phyloP scores from a whole-genome alignment of 2,113 vertebrate genomes.

The Platichthys flesus region DNA sequence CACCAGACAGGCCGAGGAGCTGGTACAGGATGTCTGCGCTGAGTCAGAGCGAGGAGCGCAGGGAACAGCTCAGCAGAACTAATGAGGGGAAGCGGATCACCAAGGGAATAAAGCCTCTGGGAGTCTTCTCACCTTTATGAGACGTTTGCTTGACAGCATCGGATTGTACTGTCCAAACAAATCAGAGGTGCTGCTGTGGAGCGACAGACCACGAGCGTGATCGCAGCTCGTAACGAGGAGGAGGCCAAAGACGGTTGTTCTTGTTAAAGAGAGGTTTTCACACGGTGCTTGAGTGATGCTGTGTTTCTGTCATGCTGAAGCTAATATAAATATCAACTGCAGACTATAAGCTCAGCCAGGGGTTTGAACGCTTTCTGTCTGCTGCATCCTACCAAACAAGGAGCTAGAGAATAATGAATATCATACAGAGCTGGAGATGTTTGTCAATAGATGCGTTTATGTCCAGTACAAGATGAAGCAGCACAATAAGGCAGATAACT shows the following conservation, averaged over 20 bases:
- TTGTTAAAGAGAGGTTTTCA: slow-evolving; percentile 15
- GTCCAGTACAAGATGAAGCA: neutral
- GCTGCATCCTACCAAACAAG: too few species aligned
- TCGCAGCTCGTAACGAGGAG: neutral
- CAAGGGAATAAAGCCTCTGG: neutral
- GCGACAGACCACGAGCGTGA: slow-evolving; percentile 1
- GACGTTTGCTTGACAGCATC: slow-evolving; percentile 3
- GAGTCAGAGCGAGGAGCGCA: slow-evolving; percentile 25
- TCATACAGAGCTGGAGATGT: neutral
- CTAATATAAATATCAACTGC: neutral
- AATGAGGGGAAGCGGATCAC: neutral
- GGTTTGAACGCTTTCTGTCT: too few species aligned
- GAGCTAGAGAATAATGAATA: too few species aligned
- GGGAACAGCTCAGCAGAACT: slow-evolving; percentile 36
- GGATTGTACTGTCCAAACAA: slow-evolving; percentile 12
- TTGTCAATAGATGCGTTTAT: neutral
- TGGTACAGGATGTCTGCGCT: slow-evolving; percentile 1
- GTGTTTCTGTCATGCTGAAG: neutral
- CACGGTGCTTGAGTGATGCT: slow-evolving; percentile 4
- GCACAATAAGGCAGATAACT: neutral
- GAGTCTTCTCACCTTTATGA: slow-evolving; percentile 7
- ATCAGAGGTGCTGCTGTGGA: slow-evolving; percentile 2
- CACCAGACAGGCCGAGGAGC: slow-evolving; percentile 29
- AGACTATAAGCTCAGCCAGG: too few species aligned
- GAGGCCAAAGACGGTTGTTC: slow-evolving; percentile 12